Evolutionary conservation across 53 echinoderm and acorn worm genomes (phyloP).

Genomic region (Echinarachnius parma): DNA sequence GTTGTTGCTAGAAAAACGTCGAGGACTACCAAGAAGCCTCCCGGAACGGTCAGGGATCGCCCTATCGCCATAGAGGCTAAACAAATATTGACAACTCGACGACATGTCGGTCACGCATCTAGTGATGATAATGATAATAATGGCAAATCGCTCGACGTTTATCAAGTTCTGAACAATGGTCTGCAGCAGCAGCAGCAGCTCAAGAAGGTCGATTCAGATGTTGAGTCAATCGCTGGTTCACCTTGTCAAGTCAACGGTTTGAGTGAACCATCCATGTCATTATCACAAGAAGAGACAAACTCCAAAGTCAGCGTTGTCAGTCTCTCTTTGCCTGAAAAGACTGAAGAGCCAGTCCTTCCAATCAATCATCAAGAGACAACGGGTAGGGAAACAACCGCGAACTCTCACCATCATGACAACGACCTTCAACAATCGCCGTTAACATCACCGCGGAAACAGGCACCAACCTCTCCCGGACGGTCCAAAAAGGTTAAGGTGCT

Average conservation of each 20-base stretch:
- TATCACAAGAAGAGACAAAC: neutral
- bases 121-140: neutral
- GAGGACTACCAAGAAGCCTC: neutral
- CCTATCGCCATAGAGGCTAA: no score
- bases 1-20: slow-evolving; percentile 10
- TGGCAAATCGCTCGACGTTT: neutral
- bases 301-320: slow-evolving; percentile 7
- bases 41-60: neutral
- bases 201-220: no score
- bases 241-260: no score
- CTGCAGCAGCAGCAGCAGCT: no score
- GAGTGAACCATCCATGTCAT: no score
- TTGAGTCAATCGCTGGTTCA: no score
- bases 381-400: no score
- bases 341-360: neutral
- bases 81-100: no score
- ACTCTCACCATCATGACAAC: neutral
- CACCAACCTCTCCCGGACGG: neutral
- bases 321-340: neutral
- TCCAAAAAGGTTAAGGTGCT: neutral
- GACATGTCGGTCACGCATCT: no score
- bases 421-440: neutral
- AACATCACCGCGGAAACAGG: neutral
- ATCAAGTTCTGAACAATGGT: neutral
- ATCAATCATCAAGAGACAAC: no score